These are phyloP conservation scores for Ailurus styani DNA, from an alignment of 2,113 vertebrate species.

Conservation along the genomic window DNA sequence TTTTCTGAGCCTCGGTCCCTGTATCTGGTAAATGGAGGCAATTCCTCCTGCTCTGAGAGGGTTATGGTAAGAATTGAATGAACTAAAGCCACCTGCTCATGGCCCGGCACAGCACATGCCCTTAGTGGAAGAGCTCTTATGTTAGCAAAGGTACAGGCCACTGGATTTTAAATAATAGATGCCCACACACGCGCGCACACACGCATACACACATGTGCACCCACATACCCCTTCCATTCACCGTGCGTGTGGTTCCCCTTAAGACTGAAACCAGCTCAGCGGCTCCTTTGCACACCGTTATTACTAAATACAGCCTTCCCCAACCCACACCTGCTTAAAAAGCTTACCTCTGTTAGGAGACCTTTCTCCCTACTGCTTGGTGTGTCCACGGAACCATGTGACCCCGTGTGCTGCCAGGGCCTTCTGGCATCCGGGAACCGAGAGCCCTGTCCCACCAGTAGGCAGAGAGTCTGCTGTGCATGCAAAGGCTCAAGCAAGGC, in stretches of 20 bases:
- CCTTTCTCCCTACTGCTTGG: background rate
- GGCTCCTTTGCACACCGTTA: background rate
- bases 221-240: background rate
- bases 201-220: accelerated
- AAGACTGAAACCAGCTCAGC: background rate
- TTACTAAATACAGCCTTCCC: background rate
- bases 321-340: background rate
- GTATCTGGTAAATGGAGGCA: background rate
- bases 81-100: background rate
- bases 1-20: background rate
- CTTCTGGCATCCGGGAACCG: background rate
- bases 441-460: background rate
- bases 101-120: background rate
- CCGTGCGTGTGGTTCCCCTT: background rate
- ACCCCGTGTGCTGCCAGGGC: too few species aligned
- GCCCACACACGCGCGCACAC: too few species aligned
- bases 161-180: background rate
- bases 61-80: background rate
- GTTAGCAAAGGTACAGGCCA: background rate
- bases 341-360: background rate
- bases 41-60: background rate
- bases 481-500: background rate
- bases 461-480: background rate
- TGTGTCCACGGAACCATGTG: too few species aligned
- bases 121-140: background rate